phyloP scores from a whole-genome alignment of 2,797 vertebrate genomes.

The Harpagifer antarcticus region DNA sequence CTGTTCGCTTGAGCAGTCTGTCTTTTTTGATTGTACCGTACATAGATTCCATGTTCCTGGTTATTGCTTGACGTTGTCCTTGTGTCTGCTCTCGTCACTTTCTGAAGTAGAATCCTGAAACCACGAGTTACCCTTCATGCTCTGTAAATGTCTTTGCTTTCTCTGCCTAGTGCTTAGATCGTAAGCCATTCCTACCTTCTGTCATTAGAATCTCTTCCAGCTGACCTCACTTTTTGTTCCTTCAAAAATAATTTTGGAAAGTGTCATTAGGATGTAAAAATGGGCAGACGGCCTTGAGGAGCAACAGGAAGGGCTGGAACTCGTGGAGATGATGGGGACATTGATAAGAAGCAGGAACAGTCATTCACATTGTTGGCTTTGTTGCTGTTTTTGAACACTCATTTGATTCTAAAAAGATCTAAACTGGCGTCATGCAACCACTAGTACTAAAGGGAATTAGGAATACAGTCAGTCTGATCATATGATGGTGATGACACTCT shows the following conservation, averaged over 20 bases:
- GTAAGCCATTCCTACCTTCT: neutral
- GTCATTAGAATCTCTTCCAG: slow-evolving; percentile 28
- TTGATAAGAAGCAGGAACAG: slow-evolving; percentile 51
- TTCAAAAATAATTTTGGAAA: neutral
- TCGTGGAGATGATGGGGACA: slow-evolving; percentile 39
- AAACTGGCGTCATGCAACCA: neutral
- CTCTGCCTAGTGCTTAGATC: slow-evolving; percentile 4
- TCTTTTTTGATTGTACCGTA: slow-evolving; percentile 8
- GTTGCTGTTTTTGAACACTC: neutral
- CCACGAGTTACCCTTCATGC: neutral
- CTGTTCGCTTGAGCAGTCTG: slow-evolving; percentile 11
- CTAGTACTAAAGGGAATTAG: neutral
- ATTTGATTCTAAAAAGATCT: neutral
- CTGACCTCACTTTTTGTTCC: neutral
- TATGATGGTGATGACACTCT: neutral
- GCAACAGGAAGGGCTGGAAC: slow-evolving; percentile 41
- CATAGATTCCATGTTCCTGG: neutral
- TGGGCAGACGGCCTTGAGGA: slow-evolving; percentile 32
- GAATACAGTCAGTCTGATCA: slow-evolving; percentile 26
- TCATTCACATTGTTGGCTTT: slow-evolving; percentile 26
- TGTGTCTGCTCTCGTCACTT: slow-evolving; percentile 3
- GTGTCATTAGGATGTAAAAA: slow-evolving; percentile 18
- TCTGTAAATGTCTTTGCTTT: neutral
- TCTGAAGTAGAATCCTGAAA: slow-evolving; percentile 1
- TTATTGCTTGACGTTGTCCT: slow-evolving; percentile 1